Base-by-base conservation (phyloP, 2,113 vertebrate species). In the Panthera tigris region DNA sequence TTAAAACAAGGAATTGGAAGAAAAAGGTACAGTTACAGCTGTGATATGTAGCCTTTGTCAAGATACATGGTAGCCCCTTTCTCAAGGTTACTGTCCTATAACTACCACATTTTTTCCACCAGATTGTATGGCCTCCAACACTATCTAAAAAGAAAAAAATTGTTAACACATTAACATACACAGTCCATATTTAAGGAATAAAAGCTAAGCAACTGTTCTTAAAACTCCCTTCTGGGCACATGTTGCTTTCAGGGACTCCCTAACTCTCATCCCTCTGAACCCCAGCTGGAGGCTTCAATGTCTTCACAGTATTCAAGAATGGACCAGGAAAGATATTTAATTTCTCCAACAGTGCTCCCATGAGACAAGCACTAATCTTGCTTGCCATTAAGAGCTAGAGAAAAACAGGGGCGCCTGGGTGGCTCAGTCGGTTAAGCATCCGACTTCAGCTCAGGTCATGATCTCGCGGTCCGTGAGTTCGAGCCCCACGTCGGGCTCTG, bases 201-300 rank as follows among this genome's bases (percentile, higher is more conserved):
- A 61, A 61, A 61, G 57, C 57, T 57, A 93, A 89, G 33, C 48
- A 65, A 94, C 82, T 13, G 41, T 92, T 36, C 52, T 95, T 41
- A 74, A 83, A 81, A 68, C 18, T 89, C 3, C 57, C 50, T 52
- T 97, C 81, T 88, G 52, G 27, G 36, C 39, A 82, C 14, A 94
- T 69, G 68, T 14, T 97, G 39, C n/a, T 73, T 92, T 84, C 82
- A 85, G 69, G 41, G 41, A 61, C 29, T 65, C 27, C 90, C 1
- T 39, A 76, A 73, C 82, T 84, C 50, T 86, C 55, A 95, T 48
- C 33, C 33, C 23, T 92, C 66, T 57, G 65, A 76, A 89, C 19
- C 4, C 21, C 2, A 82, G 48, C 61, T n/a, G 0, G 15, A 89
- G 25, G 33, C 7, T 29, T 52, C 16, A 8, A 4, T 25, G 55